Base-by-base conservation (phyloP, 2,888 invertebrate species). In the Dexiosoma caninum region DNA sequence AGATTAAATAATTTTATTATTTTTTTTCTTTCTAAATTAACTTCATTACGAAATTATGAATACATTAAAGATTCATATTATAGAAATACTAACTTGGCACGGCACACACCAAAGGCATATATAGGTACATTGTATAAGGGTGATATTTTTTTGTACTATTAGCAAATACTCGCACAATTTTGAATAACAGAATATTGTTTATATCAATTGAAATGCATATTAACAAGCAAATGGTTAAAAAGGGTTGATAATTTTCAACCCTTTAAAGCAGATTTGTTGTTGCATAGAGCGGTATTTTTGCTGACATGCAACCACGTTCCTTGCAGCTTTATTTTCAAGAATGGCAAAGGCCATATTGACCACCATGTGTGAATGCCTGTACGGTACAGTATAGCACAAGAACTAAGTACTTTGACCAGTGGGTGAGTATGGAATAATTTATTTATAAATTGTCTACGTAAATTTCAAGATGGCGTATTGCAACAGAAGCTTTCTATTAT, bases 231-330 rank as follows among this genome's bases (percentile, higher is more conserved):
- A 37, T 49, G 7, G 14, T n/a, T 12, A 16, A 42, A 60, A 71
- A 71, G 71, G 71, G 71, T 71, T 71, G 71, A 71, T 21, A 49
- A 71, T 60, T 71, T 71, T 71, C 71, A 71, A 71, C 71, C 71
- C 71, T 12, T 60, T 32, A 1, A 8, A 9, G n/a, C 40, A 40
- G 40, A 42, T 42, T 67, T 27, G 53, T 67, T 46, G 32, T 37
- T 23, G 32, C 19, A 30, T 10, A 8, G 21, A 60, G 60, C 32
- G 51, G 60, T 40, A 19, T 42, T 49, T 19, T 10, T 19, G 27
- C 40, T 60, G 60, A 60, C 59, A 71, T 51, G 51, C 60, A 71
- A 60, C 40, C 71, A 49, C 71, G 60, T 59, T 71, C 60, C 49
- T 32, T 60, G 40, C 40, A 60, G 12, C 51, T 51, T 60, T 60